Evolutionary conservation across 1,140 invertebrate species (phyloP).

Genomic region (Onthophagus taurus): DNA sequence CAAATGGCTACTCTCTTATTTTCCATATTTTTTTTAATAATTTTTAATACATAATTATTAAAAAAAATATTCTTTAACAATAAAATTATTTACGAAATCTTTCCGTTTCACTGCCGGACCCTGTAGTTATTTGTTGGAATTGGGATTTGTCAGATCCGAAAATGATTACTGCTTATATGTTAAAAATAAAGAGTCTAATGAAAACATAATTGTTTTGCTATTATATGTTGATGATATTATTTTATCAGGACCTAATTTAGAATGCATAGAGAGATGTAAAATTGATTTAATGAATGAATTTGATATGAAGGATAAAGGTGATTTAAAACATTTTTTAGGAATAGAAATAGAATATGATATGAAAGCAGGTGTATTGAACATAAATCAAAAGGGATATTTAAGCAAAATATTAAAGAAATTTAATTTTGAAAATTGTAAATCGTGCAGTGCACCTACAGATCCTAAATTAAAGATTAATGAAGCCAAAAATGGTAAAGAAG

Average conservation of each 20-base stretch:
- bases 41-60: no score
- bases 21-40: no score
- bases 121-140: slow-evolving; percentile 14
- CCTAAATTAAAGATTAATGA: slow-evolving; percentile 6
- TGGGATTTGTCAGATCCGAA: slow-evolving; percentile 11
- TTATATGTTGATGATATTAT: slow-evolving; percentile 20
- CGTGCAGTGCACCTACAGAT: slow-evolving; percentile 8
- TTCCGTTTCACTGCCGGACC: no score
- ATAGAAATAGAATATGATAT: slow-evolving; percentile 9
- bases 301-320: slow-evolving; percentile 10
- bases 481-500: no score
- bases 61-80: no score
- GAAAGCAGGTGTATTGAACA: slow-evolving; percentile 2
- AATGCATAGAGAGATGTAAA: slow-evolving; percentile 6
- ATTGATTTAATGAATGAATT: slow-evolving; percentile 1
- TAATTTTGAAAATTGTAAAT: slow-evolving; percentile 12
- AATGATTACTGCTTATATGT: slow-evolving; percentile 5
- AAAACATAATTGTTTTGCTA: slow-evolving; percentile 14
- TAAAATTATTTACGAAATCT: no score
- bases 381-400: slow-evolving; percentile 13
- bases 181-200: slow-evolving; percentile 2
- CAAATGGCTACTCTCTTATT: no score
- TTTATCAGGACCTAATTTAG: slow-evolving; percentile 12
- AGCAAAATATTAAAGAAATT: slow-evolving; percentile 5
- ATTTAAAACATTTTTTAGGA: slow-evolving; percentile 7